Percentiles rank a stretch among this genome's conserved stretches.
phyloP scores from a whole-genome alignment of 2,888 invertebrate species.

The Patella pellucida region DNA sequence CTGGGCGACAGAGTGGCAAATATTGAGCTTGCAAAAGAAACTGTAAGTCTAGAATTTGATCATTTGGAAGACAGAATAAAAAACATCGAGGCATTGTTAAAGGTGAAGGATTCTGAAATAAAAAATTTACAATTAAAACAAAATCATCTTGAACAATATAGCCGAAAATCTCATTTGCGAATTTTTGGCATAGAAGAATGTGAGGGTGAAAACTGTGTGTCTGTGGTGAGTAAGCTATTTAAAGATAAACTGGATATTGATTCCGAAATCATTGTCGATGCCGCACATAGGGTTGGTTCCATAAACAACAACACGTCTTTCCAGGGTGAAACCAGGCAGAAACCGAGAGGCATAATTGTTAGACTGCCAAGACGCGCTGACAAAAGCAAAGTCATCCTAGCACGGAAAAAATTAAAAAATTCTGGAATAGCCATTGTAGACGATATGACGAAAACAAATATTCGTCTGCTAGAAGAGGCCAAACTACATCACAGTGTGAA shows the following conservation, averaged over 20 bases:
- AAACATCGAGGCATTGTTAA: not conserved
- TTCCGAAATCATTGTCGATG: not conserved
- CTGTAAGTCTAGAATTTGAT: not conserved
- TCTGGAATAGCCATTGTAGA: slow-evolving; percentile 1
- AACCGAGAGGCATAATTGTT: not conserved
- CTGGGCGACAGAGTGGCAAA: not conserved
- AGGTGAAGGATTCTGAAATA: not conserved
- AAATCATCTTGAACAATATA: not conserved
- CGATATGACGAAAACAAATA: not conserved
- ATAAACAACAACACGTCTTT: not conserved
- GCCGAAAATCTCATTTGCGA: not conserved
- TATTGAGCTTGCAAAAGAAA: not conserved
- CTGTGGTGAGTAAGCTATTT: not conserved
- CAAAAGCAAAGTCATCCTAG: not conserved
- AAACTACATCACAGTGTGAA: not conserved
- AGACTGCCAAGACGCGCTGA: not conserved
- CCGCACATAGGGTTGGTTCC: not conserved
- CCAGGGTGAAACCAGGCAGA: not conserved
- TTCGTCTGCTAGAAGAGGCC: not conserved
- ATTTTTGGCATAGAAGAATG: not conserved
- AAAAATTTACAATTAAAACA: not conserved
- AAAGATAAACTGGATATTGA: not conserved
- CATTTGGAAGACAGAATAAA: not conserved
- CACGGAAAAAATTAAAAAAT: not conserved
- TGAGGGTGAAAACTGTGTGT: not conserved